phyloP scores from a whole-genome alignment of 2,888 invertebrate genomes.

The Drosophila kuntzei region DNA sequence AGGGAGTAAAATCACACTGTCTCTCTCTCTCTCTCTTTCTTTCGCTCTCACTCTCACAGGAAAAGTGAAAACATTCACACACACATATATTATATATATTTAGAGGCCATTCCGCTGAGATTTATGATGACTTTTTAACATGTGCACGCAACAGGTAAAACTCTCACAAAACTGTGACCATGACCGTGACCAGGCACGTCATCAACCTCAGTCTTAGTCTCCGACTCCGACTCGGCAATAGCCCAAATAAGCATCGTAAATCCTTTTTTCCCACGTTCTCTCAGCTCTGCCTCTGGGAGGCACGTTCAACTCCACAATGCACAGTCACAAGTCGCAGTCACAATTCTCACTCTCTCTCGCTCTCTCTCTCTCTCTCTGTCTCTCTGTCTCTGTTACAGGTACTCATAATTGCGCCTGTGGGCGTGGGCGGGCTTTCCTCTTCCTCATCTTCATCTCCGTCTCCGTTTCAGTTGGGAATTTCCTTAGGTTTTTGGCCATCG shows the following conservation, averaged over 20 bases:
- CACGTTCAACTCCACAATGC: slow-evolving; percentile 45
- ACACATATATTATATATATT: slow-evolving; percentile 6
- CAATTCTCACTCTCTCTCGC: background rate
- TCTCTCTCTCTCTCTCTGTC: background rate
- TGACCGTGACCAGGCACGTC: slow-evolving; percentile 69
- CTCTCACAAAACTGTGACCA: slow-evolving; percentile 32
- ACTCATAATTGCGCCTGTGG: slow-evolving; percentile 39
- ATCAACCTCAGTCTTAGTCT: slow-evolving; percentile 30
- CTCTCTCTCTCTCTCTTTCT: slow-evolving; percentile 4
- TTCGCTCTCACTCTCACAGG: slow-evolving; percentile 6
- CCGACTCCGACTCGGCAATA: background rate
- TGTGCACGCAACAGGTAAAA: slow-evolving; percentile 75
- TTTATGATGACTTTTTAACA: slow-evolving; percentile 80
- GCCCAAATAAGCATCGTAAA: slow-evolving; percentile 61
- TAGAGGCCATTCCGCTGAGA: slow-evolving; percentile 44
- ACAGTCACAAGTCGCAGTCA: slow-evolving; percentile 4
- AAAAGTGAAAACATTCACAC: slow-evolving; percentile 68
- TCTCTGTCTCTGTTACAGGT: slow-evolving; percentile 32
- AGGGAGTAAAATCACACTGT: slow-evolving; percentile 8
- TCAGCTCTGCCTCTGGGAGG: slow-evolving; percentile 44
- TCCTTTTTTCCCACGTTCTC: slow-evolving; percentile 79
- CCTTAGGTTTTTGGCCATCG: slow-evolving; percentile 37
- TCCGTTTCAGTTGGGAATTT: slow-evolving; percentile 55
- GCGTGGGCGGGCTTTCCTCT: slow-evolving; percentile 51
- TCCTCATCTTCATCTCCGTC: slow-evolving; percentile 2